Evolutionary conservation across 2,888 invertebrate genomes (phyloP).

Genomic region (Lamellibrachia columna): DNA sequence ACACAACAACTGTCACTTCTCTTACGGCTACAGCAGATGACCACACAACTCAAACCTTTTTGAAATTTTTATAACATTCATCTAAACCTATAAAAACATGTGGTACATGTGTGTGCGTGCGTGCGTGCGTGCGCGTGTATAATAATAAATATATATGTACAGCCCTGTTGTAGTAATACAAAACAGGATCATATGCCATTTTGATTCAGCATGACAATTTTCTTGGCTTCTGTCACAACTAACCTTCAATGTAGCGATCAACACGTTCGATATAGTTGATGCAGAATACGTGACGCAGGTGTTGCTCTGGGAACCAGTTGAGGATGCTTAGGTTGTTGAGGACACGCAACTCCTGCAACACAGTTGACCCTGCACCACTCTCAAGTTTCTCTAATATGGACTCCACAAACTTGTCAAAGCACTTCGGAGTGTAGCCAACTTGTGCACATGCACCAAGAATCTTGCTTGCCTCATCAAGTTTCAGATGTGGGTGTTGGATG

Average conservation of each 20-base stretch:
- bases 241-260: slow-evolving; percentile 41
- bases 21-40: not conserved
- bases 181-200: no score
- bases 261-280: slow-evolving; percentile 43
- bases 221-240: slow-evolving; percentile 22
- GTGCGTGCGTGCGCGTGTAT: no score
- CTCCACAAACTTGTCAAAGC: slow-evolving; percentile 34
- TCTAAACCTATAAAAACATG: not conserved
- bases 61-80: not conserved
- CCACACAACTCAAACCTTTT: not conserved
- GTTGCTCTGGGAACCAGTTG: slow-evolving; percentile 42
- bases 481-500: slow-evolving; percentile 18
- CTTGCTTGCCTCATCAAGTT: slow-evolving; percentile 20
- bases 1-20: no score
- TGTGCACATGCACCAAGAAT: slow-evolving; percentile 23
- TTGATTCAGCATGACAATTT: not conserved
- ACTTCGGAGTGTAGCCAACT: slow-evolving; percentile 38
- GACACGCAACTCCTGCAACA: slow-evolving; percentile 30
- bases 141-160: no score
- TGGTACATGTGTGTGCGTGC: not conserved
- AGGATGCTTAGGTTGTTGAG: slow-evolving; percentile 37
- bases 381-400: slow-evolving; percentile 25
- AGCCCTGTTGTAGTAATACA: no score
- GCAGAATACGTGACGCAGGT: slow-evolving; percentile 40
- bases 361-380: slow-evolving; percentile 21